These are phyloP conservation scores for Calycopis cecrops DNA, from an alignment of 1,140 invertebrate species.

Conservation along the genomic window DNA sequence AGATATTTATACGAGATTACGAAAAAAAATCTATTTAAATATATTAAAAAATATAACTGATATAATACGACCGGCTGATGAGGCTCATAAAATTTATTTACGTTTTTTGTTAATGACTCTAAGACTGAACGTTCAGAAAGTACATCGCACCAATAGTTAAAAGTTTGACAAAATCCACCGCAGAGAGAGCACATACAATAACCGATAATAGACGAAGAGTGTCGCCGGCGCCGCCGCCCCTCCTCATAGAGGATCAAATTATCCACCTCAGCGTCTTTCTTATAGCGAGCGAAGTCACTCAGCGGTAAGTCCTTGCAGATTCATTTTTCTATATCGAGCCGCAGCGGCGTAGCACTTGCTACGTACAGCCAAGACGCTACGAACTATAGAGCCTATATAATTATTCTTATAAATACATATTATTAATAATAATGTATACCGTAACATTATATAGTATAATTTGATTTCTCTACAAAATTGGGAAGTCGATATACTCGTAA, in stretches of 20 bases:
- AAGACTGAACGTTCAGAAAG: constrained; percentile 61
- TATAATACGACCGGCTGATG: constrained; percentile 68
- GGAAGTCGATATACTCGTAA: too few relatives aligned
- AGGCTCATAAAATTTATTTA: constrained; percentile 67
- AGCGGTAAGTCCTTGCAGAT: constrained; percentile 2
- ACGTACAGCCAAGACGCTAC: neutral
- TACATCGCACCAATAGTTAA: constrained; percentile 61
- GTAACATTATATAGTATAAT: too few relatives aligned
- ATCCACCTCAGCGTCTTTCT: too few relatives aligned
- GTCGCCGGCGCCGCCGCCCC: constrained; percentile 6
- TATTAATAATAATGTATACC: too few relatives aligned
- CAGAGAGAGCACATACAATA: constrained; percentile 45
- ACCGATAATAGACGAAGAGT: constrained; percentile 19
- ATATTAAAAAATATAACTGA: constrained; percentile 63
- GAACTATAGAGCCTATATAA: too few relatives aligned
- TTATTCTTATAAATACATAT: too few relatives aligned
- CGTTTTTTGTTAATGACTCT: constrained; percentile 59
- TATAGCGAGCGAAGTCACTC: neutral
- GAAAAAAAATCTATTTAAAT: constrained; percentile 67
- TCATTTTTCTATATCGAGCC: neutral
- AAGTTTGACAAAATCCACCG: constrained; percentile 34
- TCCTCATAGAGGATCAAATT: too few relatives aligned
- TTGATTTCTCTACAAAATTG: too few relatives aligned
- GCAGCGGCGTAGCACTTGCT: neutral
- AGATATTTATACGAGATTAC: constrained; percentile 74